Percentiles rank a stretch among this genome's conserved stretches.
Evolutionary conservation across 2,888 invertebrate species (phyloP).

Genomic region (Stegophylla sp.): DNA sequence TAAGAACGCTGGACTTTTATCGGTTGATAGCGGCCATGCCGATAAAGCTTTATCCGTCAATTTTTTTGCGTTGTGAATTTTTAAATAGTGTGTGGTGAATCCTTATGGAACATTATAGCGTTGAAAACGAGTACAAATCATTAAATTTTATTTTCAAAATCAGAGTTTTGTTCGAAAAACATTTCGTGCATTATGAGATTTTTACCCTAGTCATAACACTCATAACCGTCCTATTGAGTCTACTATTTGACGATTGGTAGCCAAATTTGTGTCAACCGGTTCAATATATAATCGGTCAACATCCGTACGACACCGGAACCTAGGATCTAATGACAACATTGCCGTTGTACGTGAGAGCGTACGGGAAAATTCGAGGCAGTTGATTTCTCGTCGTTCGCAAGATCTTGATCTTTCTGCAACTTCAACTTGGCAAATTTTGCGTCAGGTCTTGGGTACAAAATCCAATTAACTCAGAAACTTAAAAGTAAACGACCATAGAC

Average conservation of each 20-base stretch:
- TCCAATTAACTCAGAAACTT: slow-evolving; percentile 61
- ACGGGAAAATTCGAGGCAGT: slow-evolving; percentile 63
- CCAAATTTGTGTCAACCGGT: slow-evolving; percentile 11
- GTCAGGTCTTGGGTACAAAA: slow-evolving; percentile 56
- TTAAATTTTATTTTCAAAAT: slow-evolving; percentile 13
- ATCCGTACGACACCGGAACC: slow-evolving; percentile 61
- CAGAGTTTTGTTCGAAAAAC: not conserved
- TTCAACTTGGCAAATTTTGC: slow-evolving; percentile 62
- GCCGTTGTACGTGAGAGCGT: slow-evolving; percentile 60
- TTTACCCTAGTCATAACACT: slow-evolving; percentile 3
- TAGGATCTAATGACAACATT: slow-evolving; percentile 61
- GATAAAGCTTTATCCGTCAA: not conserved
- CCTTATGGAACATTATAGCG: not conserved
- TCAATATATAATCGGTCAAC: slow-evolving; percentile 57
- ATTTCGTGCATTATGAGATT: not conserved
- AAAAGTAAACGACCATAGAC: slow-evolving; percentile 49
- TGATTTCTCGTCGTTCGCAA: slow-evolving; percentile 63
- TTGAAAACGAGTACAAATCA: not conserved
- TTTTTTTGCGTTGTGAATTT: not conserved
- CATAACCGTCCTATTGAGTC: not conserved
- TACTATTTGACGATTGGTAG: slow-evolving; percentile 4
- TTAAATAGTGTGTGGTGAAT: not conserved
- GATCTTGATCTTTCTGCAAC: slow-evolving; percentile 62
- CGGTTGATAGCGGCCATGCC: not conserved
- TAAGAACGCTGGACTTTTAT: not conserved